These are phyloP conservation scores for Todiramphus saurophagus DNA, from an alignment of 2,113 vertebrate species.

Conservation along the genomic window DNA sequence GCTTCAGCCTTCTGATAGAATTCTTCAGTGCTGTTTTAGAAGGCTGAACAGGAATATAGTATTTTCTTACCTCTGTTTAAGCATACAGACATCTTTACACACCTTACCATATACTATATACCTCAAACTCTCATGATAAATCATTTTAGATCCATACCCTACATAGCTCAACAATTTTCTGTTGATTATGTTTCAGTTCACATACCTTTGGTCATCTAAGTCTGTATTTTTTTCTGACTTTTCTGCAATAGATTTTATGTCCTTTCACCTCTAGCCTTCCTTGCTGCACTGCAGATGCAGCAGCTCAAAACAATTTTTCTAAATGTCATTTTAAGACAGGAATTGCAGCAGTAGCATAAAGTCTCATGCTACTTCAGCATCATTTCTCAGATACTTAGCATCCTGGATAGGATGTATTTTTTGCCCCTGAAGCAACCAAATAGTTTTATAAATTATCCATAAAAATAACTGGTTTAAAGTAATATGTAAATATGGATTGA, in stretches of 20 bases:
- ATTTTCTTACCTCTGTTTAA: background rate
- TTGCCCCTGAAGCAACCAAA: background rate
- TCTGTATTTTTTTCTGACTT: background rate
- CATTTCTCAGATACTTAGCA: background rate
- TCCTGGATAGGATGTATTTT: background rate
- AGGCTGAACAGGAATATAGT: background rate
- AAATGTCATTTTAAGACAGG: slow-evolving; percentile 35
- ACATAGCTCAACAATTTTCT: background rate
- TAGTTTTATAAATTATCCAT: background rate
- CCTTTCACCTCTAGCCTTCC: slow-evolving; percentile 16
- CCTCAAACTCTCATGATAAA: background rate
- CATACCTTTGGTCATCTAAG: background rate
- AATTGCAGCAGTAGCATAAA: slow-evolving; percentile 27
- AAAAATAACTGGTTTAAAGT: background rate
- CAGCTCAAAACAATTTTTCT: slow-evolving; percentile 35
- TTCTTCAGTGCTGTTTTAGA: background rate
- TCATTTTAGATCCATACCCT: background rate
- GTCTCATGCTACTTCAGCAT: background rate
- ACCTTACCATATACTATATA: background rate
- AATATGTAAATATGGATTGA: background rate
- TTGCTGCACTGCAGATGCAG: slow-evolving; percentile 60
- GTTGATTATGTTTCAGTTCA: background rate
- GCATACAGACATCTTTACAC: background rate
- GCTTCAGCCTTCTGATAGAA: background rate
- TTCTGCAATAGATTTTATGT: background rate